These are phyloP conservation scores for Alouatta palliata DNA, from an alignment of 2,113 vertebrate species.

Conservation along the genomic window DNA sequence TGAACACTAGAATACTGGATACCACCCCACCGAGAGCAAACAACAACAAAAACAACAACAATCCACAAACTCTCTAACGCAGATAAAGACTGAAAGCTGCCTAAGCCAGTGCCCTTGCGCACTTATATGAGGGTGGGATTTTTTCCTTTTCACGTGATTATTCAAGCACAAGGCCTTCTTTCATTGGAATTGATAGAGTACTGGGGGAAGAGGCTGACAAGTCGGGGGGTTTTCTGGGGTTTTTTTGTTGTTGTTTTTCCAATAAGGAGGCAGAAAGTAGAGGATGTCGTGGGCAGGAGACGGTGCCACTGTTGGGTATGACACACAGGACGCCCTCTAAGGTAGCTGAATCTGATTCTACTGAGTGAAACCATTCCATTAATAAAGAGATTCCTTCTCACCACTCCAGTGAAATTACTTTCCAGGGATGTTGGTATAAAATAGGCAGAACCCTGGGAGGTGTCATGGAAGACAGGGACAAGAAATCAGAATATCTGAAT, in stretches of 20 bases:
- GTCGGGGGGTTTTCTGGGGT: neutral
- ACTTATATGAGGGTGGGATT: conserved; percentile 40
- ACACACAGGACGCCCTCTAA: neutral
- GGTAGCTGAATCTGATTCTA: neutral
- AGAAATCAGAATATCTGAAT: neutral
- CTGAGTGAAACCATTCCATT: neutral
- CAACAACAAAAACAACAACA: conserved; percentile 64
- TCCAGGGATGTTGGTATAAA: neutral
- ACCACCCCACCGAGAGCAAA: conserved; percentile 79
- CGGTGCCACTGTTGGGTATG: neutral
- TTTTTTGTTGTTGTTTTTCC: neutral
- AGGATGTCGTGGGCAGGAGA: neutral
- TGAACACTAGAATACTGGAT: conserved; percentile 81
- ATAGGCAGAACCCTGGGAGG: neutral
- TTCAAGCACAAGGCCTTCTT: conserved; percentile 77
- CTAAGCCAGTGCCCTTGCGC: conserved; percentile 65
- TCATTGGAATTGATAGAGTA: neutral
- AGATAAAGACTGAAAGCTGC: conserved; percentile 79
- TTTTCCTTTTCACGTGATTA: conserved; percentile 52
- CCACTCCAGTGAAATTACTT: neutral
- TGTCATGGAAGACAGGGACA: neutral
- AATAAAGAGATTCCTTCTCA: neutral
- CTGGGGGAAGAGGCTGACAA: neutral
- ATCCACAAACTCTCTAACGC: conserved; percentile 73
- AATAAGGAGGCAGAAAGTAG: neutral